Evolutionary conservation across 2,113 vertebrate species (phyloP).

Genomic region (Vanacampus margaritifer): DNA sequence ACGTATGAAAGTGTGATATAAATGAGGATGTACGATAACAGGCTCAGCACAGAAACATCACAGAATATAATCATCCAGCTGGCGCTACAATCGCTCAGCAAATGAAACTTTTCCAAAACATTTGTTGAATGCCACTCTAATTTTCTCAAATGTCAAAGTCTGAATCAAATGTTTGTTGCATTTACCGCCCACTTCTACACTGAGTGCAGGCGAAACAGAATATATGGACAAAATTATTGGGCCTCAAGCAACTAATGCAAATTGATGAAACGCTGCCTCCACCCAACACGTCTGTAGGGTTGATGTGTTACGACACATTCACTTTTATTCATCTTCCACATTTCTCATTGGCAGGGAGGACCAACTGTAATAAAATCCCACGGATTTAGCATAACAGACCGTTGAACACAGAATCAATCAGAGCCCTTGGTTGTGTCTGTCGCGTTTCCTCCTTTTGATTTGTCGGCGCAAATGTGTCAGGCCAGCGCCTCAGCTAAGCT

Average conservation of each 20-base stretch:
- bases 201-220: neutral
- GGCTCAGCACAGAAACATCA: no score
- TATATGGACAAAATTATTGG: neutral
- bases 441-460: slow-evolving; percentile 25
- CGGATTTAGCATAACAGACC: slow-evolving; percentile 24
- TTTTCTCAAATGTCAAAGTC: neutral
- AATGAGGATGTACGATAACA: no score
- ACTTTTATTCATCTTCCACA: slow-evolving; percentile 8
- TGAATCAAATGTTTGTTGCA: neutral
- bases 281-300: neutral
- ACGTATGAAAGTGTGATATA: no score
- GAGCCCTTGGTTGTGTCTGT: slow-evolving; percentile 2
- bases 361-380: slow-evolving; percentile 28
- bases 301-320: neutral
- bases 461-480: slow-evolving; percentile 32
- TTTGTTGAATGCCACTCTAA: no score
- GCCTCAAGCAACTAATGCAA: neutral
- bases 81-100: neutral
- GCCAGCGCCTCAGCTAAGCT: slow-evolving; percentile 30
- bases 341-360: neutral
- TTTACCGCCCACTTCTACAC: no score
- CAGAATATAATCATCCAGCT: neutral
- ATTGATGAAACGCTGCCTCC: neutral
- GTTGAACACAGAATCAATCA: slow-evolving; percentile 38
- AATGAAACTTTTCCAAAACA: no score